Conservation (phyloP, 2,888 invertebrate species). For the Adela reaumurella region DNA sequence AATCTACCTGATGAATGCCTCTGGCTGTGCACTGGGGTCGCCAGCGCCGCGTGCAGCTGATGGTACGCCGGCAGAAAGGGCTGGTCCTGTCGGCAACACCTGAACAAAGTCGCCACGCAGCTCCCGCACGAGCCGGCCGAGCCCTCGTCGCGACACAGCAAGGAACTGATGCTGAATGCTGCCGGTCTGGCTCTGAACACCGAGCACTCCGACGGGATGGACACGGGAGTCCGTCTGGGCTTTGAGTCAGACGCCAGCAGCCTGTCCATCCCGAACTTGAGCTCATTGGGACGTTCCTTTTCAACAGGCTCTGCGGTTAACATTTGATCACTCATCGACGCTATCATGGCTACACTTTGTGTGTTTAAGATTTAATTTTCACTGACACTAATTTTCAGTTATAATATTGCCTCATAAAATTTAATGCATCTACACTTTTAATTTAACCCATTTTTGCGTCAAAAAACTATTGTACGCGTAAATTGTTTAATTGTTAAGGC, state of each 20-base stretch:
- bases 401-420: too few species aligned
- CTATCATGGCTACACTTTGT: too few species aligned
- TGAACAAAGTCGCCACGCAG: constrained; percentile 61
- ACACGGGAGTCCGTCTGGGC: constrained; percentile 9
- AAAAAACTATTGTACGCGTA: not conserved
- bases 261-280: constrained; percentile 71
- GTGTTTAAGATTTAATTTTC: too few species aligned
- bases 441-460: not conserved
- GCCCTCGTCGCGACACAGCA: constrained; percentile 23
- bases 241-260: constrained; percentile 52
- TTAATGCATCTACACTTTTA: too few species aligned
- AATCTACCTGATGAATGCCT: not conserved
- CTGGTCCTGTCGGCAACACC: constrained; percentile 57
- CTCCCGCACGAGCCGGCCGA: constrained; percentile 57
- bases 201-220: constrained; percentile 9
- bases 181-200: constrained; percentile 13
- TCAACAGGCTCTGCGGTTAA: not conserved
- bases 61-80: constrained; percentile 16
- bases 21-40: constrained; percentile 25
- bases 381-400: too few species aligned
- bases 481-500: not conserved
- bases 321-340: not conserved
- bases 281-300: constrained; percentile 19
- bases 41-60: constrained; percentile 27
- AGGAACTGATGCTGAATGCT: constrained; percentile 1